Evolutionary conservation across 2,113 vertebrate species (phyloP), one percentile per base, ranked within the genome.

Genomic region (Cheilinus undulatus): DNA sequence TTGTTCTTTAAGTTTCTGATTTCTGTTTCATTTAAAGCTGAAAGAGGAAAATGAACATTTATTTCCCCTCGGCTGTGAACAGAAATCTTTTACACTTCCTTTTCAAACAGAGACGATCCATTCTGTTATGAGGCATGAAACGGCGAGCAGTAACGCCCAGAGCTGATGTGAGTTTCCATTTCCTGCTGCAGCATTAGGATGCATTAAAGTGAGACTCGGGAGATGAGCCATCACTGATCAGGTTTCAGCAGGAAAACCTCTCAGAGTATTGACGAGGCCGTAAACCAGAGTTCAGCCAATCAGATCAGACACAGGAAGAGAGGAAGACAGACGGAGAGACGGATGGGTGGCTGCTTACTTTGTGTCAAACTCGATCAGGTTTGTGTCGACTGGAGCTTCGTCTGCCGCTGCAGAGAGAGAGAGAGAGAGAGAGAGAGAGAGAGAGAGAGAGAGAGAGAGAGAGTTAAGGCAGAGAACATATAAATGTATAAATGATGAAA

Each of bases 311-410:
- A 32, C 38, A 42, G 38, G 38, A 42, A 42, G 38, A 8, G 10
- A 45, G 24, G 28, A 19, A 26, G 43, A 61, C 20, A 49, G 27
- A 30, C 64, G 54, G 63, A 20, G 30, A 38, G 48, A 14, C 1
- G 12, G 51, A 24, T 3, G 57, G 65, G 62, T 17, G 12, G 65
- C 15, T 30, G 83, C 95, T 97, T 95, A 99, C 97, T 98, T 95
- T 74, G 97, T 97, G 90, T 99, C 97, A 64, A 99, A 97, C 88
- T 98, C 94, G 80, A 99, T 99, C 78, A 99, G 94, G 86, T 99
- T 98, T 60, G 96, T 96, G 87, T 98, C 96, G 82, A 97, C 93
- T 0, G 95, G 96, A 0, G 92, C 91, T 82, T 98, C 96, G 2
- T 97, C 97, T 88, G 96, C 92, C 93, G 93, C 97, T 98, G 89